Percentiles rank a stretch among this genome's conserved stretches.
Conservation (phyloP, 2,113 vertebrate species). For the Opisthocomus hoazin region DNA sequence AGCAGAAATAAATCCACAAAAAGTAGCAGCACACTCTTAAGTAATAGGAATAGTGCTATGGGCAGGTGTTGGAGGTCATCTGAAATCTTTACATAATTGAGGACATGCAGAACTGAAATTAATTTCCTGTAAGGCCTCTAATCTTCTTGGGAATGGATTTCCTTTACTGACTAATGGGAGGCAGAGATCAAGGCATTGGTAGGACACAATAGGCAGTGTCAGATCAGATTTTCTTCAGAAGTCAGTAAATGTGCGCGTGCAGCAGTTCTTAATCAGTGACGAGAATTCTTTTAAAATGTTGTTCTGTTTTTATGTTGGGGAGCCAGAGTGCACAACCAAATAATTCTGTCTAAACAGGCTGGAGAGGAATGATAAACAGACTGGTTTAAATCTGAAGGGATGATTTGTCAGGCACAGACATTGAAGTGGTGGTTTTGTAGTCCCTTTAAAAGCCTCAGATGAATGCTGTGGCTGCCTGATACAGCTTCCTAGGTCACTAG, state of each 20-base stretch:
- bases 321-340: background rate
- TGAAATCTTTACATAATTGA: background rate
- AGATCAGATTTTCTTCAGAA: slow-evolving; percentile 1
- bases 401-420: background rate
- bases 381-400: background rate
- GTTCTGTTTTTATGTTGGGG: background rate
- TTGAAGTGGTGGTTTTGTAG: background rate
- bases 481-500: background rate
- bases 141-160: background rate
- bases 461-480: background rate
- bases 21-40: background rate
- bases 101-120: background rate
- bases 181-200: background rate
- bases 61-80: background rate
- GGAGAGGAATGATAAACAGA: background rate
- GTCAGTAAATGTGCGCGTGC: background rate
- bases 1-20: background rate
- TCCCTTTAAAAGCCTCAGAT: background rate
- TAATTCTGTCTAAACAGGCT: background rate
- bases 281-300: background rate
- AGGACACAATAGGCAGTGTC: background rate
- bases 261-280: background rate
- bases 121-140: slow-evolving; percentile 13
- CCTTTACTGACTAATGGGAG: background rate
- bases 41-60: background rate